Conservation (phyloP, 2,113 vertebrate genomes). For the Sapayoa aenigma region DNA sequence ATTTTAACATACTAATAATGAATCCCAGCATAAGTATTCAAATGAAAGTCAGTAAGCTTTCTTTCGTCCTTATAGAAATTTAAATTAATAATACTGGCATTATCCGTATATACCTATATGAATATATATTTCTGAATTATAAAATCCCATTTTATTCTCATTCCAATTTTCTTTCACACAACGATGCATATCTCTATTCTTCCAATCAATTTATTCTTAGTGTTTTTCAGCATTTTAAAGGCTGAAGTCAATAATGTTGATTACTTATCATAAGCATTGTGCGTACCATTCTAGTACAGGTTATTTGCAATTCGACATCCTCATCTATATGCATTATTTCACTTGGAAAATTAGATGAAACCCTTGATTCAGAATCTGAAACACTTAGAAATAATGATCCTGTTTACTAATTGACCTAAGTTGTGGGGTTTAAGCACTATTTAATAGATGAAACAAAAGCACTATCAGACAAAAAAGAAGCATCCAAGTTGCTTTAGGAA, state of each 20-base stretch:
- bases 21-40: conserved; percentile 36
- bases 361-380: conserved; percentile 72
- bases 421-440: conserved; percentile 70
- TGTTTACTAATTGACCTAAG: conserved; percentile 75
- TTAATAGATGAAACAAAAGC: conserved; percentile 71
- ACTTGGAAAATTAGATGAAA: conserved; percentile 77
- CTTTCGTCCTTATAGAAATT: conserved; percentile 46
- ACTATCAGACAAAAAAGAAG: conserved; percentile 54
- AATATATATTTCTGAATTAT: neutral
- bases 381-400: conserved; percentile 75
- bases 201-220: conserved; percentile 72
- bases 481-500: conserved; percentile 56
- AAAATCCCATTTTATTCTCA: conserved; percentile 45
- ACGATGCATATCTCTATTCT: conserved; percentile 48
- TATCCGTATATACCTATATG: neutral
- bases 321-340: conserved; percentile 77
- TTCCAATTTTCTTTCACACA: conserved; percentile 63
- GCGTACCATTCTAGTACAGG: conserved; percentile 66
- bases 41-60: conserved; percentile 40
- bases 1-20: conserved; percentile 69
- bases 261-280: conserved; percentile 72
- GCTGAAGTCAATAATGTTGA: conserved; percentile 77
- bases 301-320: conserved; percentile 76
- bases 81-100: conserved; percentile 58
- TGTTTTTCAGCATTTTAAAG: conserved; percentile 74